A percentile compares a stretch with the other conserved stretches of the same genome.
phyloP scores from a whole-genome alignment of 2,888 invertebrate genomes.

The Synanthedon formicaeformis region DNA sequence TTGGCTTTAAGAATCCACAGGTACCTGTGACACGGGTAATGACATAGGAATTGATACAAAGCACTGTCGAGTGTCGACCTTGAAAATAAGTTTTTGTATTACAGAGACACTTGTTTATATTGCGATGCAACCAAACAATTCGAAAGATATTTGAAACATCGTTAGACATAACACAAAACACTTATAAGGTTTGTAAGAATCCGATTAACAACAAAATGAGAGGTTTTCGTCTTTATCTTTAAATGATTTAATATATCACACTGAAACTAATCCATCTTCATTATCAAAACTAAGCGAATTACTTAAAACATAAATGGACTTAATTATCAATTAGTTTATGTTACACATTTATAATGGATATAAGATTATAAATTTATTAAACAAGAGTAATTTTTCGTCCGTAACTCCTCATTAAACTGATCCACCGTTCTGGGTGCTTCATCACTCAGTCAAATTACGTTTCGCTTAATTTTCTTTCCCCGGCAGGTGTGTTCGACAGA shows the following conservation, averaged over 20 bases:
- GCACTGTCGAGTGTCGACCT: too few relatives aligned
- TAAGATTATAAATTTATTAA: constrained; percentile 46
- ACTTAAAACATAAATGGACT: constrained; percentile 22
- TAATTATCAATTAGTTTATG: constrained; percentile 33
- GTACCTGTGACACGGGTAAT: too few relatives aligned
- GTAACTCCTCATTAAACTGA: constrained; percentile 66
- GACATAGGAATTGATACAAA: too few relatives aligned
- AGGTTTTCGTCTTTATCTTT: background rate
- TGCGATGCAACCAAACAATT: too few relatives aligned
- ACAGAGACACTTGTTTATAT: too few relatives aligned
- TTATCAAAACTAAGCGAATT: constrained; percentile 1
- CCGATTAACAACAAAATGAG: too few relatives aligned
- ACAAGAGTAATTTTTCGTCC: constrained; percentile 57
- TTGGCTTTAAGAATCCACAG: too few relatives aligned
- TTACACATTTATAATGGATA: constrained; percentile 37
- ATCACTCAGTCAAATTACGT: constrained; percentile 71
- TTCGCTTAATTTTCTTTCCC: constrained; percentile 69
- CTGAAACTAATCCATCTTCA: too few relatives aligned
- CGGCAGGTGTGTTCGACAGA: constrained; percentile 71
- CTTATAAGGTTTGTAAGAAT: too few relatives aligned
- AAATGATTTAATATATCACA: constrained; percentile 1
- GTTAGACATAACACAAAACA: too few relatives aligned
- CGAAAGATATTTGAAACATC: too few relatives aligned
- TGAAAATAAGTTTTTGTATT: too few relatives aligned
- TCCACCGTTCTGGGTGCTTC: constrained; percentile 56